A percentile compares a stretch with the other conserved stretches of the same genome.
Evolutionary conservation across 2,888 invertebrate species (phyloP).

Genomic region (Noctuana brunneofusca): DNA sequence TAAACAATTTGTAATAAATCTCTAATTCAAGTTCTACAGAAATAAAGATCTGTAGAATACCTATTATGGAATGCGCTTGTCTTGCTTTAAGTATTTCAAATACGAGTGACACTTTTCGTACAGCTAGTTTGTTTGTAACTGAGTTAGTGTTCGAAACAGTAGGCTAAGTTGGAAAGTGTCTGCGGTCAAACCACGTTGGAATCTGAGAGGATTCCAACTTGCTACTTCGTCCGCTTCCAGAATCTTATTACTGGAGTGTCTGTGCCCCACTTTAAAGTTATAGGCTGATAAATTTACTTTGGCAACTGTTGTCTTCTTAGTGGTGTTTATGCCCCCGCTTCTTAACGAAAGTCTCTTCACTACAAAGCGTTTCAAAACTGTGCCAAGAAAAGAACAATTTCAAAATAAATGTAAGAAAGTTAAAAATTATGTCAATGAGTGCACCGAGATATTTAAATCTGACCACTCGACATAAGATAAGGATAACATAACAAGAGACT

Average conservation of each 20-base stretch:
- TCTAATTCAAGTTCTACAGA: too few species aligned
- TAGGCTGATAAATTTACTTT: conserved; percentile 35
- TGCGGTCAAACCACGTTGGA: conserved; percentile 34
- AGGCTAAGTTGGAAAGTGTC: conserved; percentile 33
- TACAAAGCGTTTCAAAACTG: conserved; percentile 11
- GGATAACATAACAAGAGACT: too few species aligned
- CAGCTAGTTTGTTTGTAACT: conserved; percentile 27
- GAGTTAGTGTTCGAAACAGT: conserved; percentile 31
- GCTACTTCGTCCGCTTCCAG: conserved; percentile 29
- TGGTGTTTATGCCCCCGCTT: conserved; percentile 13
- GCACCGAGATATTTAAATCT: too few species aligned
- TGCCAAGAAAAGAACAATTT: conserved; percentile 4
- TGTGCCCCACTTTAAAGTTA: conserved; percentile 29
- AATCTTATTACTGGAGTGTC: conserved; percentile 33
- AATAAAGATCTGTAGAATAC: background rate
- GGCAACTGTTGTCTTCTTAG: conserved; percentile 27
- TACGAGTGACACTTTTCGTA: conserved; percentile 25
- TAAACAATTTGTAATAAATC: too few species aligned
- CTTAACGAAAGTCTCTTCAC: conserved; percentile 3
- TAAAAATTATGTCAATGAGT: too few species aligned
- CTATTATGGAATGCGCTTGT: background rate
- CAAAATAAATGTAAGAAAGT: background rate
- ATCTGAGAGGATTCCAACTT: conserved; percentile 35
- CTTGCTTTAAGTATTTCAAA: conserved; percentile 19
- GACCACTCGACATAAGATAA: too few species aligned